Conservation (phyloP, 1,140 invertebrate genomes). For the Meteorus sp. region DNA sequence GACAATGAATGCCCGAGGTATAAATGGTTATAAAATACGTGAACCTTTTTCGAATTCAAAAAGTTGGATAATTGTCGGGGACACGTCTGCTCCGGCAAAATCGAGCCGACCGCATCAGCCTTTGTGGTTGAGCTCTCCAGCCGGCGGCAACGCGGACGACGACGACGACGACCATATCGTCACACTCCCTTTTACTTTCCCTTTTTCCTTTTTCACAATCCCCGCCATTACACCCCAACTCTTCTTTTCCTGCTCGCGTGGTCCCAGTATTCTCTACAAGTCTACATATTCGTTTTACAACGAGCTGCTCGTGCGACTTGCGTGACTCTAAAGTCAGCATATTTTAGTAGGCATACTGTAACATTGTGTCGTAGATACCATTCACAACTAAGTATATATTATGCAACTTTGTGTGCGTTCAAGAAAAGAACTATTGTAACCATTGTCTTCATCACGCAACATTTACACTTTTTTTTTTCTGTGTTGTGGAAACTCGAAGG, state of each 20-base stretch:
- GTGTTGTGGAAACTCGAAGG: too few species aligned
- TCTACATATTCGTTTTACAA: too few species aligned
- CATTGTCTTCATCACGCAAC: too few species aligned
- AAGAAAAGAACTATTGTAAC: neutral
- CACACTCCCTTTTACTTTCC: slow-evolving; percentile 34
- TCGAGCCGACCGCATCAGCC: slow-evolving; percentile 53
- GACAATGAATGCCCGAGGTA: neutral
- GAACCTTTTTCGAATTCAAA: slow-evolving; percentile 49
- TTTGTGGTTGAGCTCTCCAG: slow-evolving; percentile 49
- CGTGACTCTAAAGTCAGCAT: slow-evolving; percentile 49
- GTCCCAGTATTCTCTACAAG: slow-evolving; percentile 51
- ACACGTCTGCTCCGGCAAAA: slow-evolving; percentile 56
- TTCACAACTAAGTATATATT: neutral
- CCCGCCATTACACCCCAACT: slow-evolving; percentile 17
- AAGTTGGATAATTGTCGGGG: slow-evolving; percentile 56
- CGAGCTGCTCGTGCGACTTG: too few species aligned
- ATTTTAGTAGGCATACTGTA: slow-evolving; percentile 40
- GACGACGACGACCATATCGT: neutral
- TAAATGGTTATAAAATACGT: slow-evolving; percentile 33
- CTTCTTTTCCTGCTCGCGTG: slow-evolving; percentile 25
- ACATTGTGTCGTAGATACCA: neutral
- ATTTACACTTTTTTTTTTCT: too few species aligned
- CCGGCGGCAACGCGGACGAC: slow-evolving; percentile 16
- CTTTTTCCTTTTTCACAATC: slow-evolving; percentile 13
- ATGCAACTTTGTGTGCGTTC: neutral